Conservation (phyloP, 2,888 invertebrate species). For the Drosophila colorata region DNA sequence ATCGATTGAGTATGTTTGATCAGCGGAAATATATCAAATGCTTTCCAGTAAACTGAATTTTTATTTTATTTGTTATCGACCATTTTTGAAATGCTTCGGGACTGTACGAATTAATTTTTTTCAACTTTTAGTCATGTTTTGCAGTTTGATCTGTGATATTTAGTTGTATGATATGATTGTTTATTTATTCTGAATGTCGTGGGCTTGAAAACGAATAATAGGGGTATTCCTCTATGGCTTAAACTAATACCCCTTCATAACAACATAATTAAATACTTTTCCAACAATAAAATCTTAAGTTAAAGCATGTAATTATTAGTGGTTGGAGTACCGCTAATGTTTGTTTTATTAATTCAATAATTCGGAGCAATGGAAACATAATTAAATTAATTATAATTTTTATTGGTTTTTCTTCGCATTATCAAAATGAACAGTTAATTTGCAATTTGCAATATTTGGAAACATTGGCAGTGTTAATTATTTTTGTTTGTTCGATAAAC, state of each 20-base stretch:
- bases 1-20: neutral
- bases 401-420: constrained; percentile 12
- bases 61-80: constrained; percentile 15
- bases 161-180: constrained; percentile 69
- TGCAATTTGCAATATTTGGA: constrained; percentile 7
- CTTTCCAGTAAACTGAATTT: no score
- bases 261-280: neutral
- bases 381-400: constrained; percentile 16
- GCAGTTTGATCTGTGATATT: constrained; percentile 50
- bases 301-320: neutral
- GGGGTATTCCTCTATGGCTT: constrained; percentile 18
- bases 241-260: constrained; percentile 2
- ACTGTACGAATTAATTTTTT: constrained; percentile 5
- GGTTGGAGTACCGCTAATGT: constrained; percentile 7
- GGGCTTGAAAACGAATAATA: constrained; percentile 20
- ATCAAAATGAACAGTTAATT: constrained; percentile 23
- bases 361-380: constrained; percentile 13
- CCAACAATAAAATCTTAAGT: constrained; percentile 8
- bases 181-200: constrained; percentile 60
- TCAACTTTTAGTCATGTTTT: constrained; percentile 14
- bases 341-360: neutral
- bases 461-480: constrained; percentile 54
- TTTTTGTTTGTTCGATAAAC: constrained; percentile 21
- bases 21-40: neutral
- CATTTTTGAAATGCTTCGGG: neutral